Evolutionary conservation across 2,797 vertebrate species (phyloP), one percentile per base, ranked within the genome.

Genomic region (Tapirus indicus): DNA sequence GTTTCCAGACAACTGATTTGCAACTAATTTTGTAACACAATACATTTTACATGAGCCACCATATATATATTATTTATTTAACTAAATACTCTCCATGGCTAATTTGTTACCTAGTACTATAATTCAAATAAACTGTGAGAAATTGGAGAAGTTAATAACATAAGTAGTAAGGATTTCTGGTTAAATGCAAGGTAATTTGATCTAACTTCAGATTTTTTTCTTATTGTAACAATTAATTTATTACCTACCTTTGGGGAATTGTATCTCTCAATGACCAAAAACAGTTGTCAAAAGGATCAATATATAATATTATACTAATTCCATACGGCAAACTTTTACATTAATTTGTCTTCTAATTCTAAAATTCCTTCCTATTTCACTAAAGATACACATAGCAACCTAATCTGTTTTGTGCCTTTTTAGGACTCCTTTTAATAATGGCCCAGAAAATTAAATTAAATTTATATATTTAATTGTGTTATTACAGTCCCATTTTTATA

Each of bases 391-490:
- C 14, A 83, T 23, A 75, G 2, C 35, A 93, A 82, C 38, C 58
- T 84, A 66, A 92, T 85, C 58, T 72, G 14, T 75, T 54, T 54
- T 80, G 6, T 23, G 7, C 0, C 14, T 44, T 95, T 85, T 82
- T 25, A 74, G 25, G 14, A 25, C 2, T 44, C 10, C 29, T 92
- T 92, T 93, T 95, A 97, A 91, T 79, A 93, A 92, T 52, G 6
- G 38, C 14, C 2, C 18, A 62, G 27, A 95, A 88, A 82, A 74
- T 82, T 60, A 68, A 82, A 90, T 82, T 29, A 62, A 41, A 62
- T 80, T 27, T 75, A 52, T 54, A 12, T 87, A n/a, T 85, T 90
- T 54, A 68, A 74, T 35, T 82, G 20, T 25, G n/a, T 80, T 86
- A 71, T 66, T 52, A 92, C 2, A 32, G 2, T 41, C 44, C 60